Conservation (phyloP, 2,797 vertebrate species). For the Gymnoscopelus braueri region DNA sequence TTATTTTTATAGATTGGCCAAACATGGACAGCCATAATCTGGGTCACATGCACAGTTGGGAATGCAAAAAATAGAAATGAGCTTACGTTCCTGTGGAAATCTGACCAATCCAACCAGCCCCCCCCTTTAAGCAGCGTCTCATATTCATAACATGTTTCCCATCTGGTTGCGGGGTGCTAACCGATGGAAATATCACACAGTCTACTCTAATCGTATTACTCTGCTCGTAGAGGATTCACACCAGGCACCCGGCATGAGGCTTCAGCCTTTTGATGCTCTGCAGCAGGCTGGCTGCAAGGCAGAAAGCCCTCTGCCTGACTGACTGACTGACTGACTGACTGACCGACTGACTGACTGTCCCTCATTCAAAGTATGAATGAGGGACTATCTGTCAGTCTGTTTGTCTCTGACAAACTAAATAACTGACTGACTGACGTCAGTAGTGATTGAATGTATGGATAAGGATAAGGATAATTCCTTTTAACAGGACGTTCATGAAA, state of each 20-base stretch:
- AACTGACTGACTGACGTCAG: slow-evolving; percentile 3
- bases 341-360: slow-evolving; percentile 46
- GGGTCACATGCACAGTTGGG: slow-evolving; percentile 25
- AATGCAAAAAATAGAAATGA: slow-evolving; percentile 31
- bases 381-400: slow-evolving; percentile 21
- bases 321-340: slow-evolving; percentile 46
- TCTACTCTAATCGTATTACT: slow-evolving; percentile 74
- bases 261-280: slow-evolving; percentile 56
- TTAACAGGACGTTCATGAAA: too few species aligned
- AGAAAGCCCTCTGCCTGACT: slow-evolving; percentile 15
- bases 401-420: slow-evolving; percentile 28
- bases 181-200: slow-evolving; percentile 78
- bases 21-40: background rate
- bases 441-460: background rate
- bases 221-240: slow-evolving; percentile 65
- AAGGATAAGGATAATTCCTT: too few species aligned
- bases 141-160: slow-evolving; percentile 74
- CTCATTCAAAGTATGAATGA: slow-evolving; percentile 10
- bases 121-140: slow-evolving; percentile 51
- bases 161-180: slow-evolving; percentile 66
- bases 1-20: background rate
- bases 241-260: slow-evolving; percentile 44
- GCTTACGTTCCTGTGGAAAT: slow-evolving; percentile 47
- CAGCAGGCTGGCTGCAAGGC: slow-evolving; percentile 48
- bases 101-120: slow-evolving; percentile 42